Evolutionary conservation across 2,797 vertebrate species (phyloP), one percentile per base, ranked within the genome.

Genomic region (Valencia hispanica): DNA sequence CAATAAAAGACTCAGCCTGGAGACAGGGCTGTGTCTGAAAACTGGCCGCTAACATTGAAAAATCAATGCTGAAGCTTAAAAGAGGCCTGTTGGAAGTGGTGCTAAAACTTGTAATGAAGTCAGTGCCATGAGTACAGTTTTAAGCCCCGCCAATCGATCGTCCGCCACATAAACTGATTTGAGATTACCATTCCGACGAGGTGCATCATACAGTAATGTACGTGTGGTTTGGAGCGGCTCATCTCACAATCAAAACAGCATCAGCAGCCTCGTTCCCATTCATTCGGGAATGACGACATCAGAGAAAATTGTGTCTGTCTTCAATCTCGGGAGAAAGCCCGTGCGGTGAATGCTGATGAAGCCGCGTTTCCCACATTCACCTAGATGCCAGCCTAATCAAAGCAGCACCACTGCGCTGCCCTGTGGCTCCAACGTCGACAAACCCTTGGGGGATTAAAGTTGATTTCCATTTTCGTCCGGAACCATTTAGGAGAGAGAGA

Each of bases 331-430:
- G 84, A 81, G 84, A 65, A 86, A 18, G 88, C 72, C 15, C 79
- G 88, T 89, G 86, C 68, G 79, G 73, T 88, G 92, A 89, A 93
- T 94, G 81, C 87, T 78, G 91, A 93, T 92, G 86, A 92, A 90
- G 87, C 78, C 68, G 4, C 34, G 51, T 84, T 84, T 87, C 82
- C 81, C 83, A 4, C 72, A 78, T 84, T 86, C 79, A 45, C 82
- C 86, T 74, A 84, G 85, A 89, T 82, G 87, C 87, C 65, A 0
- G 59, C 79, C 88, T 88, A 91, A 93, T 93, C 86, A 92, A 93
- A 91, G 86, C 76, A 0, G 27, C 61, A 50, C 78, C 87, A 69
- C 20, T 75, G 86, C 78, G 87, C 80, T 76, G 45, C 81, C 84
- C 83, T 1, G 76, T 50, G 66, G 83, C 89, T 85, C 74, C 36